Evolutionary conservation across 92 coral and sea anemone species (phyloP), one percentile per base, ranked within the genome.

Genomic region (Epizoanthus ramosus): DNA sequence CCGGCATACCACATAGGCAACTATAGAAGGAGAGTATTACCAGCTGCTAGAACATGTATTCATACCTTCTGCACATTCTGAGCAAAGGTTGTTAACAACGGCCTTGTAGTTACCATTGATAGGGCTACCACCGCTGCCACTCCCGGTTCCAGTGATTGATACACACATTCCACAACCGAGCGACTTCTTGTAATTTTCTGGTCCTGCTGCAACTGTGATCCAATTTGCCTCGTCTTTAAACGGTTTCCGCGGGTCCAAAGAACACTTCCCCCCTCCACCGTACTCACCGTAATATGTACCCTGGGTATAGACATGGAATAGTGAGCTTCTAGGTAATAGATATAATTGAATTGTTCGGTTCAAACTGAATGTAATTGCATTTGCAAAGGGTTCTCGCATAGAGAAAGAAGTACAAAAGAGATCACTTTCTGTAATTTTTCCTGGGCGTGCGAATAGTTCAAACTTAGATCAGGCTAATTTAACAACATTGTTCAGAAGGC

Each of bases 141-240:
- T 71, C 2, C 97, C 97, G 0, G 33, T 81, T 39, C 95, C 97
- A 6, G 84, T 79, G 58, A 93, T 91, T 67, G 81, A 88, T 17
- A 93, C 84, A 53, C 97, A 93, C 97, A 89, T 93, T 23, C 95
- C 97, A 68, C 97, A 93, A 22, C 97, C 97, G 63, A 93, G 91
- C 19, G 97, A 93, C 28, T 68, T 28, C 88, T 88, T 92, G 87
- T 75, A 93, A 74, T 63, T 89, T 41, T 79, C 88, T 6, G 87
- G 89, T 25, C 88, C 97, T 41, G 97, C 87, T 1, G 97, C 97
- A 16, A 93, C 95, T 12, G 89, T 71, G 75, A 93, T 93, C 97
- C 97, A 93, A 31, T 86, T 70, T 22, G 13, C 33, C 74, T 80
- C 64, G 22, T 53, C 52, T 2, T 16, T 35, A 9, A 80, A 68